Base-by-base conservation (phyloP, 2,113 vertebrate species). In the Etheostoma cragini region DNA sequence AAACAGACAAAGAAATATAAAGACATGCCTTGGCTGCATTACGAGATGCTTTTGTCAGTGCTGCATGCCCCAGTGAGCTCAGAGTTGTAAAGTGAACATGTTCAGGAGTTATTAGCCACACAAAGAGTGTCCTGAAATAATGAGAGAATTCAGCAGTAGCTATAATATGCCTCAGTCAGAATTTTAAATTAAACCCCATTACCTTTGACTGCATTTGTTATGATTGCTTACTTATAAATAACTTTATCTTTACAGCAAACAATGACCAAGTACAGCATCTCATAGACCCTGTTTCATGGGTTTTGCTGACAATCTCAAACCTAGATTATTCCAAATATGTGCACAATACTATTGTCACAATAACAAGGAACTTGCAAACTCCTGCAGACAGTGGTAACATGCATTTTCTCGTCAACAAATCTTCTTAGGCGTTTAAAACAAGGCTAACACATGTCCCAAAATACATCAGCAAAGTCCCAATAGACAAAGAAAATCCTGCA, bases 1-100 rank as follows among this genome's bases (percentile, higher is more conserved):
- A 85, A 85, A 63, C 54, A 57, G 68, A 87, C 88, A 89, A 89
- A 89, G 84, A 66, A 76, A 50, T 12, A n/a, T 42, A 76, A 57
- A 70, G 67, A 53, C 81, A 38, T 16, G 46, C 38, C 26, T 1
- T 0, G 14, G 72, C 67, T 73, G 24, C 53, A 69, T 65, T 52
- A 64, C 45, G 52, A 56, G 21, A 17, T 19, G 56, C 88, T 69
- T 83, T 89, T 89, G 72, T 82, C 42, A 21, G 52, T 0, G 53
- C n/a, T 53, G 17, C 72, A 73, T 3, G 81, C 61, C 10, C 16
- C 78, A 53, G 21, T 66, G 78, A 73, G 38, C 68, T 33, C 72
- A 26, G 50, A 21, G 71, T 67, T 64, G 67, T 61, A 66, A 73
- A 69, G 35, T 47, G 35, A 75, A 65, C 54, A 77, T 47, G 67